Base-by-base conservation (phyloP, 1,140 invertebrate genomes). In the Phenacoccus solenopsis region DNA sequence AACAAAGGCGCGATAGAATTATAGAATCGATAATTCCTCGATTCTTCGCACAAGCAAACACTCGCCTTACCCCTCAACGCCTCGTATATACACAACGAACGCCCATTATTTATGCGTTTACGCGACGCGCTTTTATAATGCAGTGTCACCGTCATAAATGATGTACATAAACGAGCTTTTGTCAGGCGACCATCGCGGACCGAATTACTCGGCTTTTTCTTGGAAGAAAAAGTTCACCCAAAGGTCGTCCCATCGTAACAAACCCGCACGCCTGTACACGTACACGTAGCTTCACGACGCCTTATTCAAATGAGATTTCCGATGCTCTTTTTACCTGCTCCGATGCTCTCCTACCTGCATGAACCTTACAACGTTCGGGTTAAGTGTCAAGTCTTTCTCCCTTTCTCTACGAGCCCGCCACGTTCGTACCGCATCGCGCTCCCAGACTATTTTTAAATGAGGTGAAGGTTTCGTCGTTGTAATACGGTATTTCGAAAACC, bases 101-200 rank as follows among this genome's bases (percentile, higher is more conserved):
- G n/a, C n/a, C 38, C 30, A 49, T n/a, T 49, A 49, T n/a, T 16
- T 9, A 49, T n/a, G 20, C 5, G 16, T 9, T 13, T 5, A 32
- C 13, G 5, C 30, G 30, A 49, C 16, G 3, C 38, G 16, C 4
- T n/a, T 2, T 4, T n/a, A 49, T 49, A 49, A 49, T 49, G 38
- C 38, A 49, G 38, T 49, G 38, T 49, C 38, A 49, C 38, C 38
- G 38, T n/a, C 38, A 49, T 49, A 49, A 49, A 49, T 49, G 38
- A 49, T 49, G 38, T n/a, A 49, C 38, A n/a, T 49, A 49, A n/a
- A 49, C 20, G 38, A 9, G 16, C 38, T 10, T 49, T 49, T 49
- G 38, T 49, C 38, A 49, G 38, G 38, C 38, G 16, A 49, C 38
- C 12, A 49, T n/a, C n/a, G n/a, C n/a, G n/a, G n/a, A n/a, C n/a